These are phyloP conservation scores for Drosophila mimica DNA, from an alignment of 2,888 invertebrate genomes.

Conservation along the genomic window DNA sequence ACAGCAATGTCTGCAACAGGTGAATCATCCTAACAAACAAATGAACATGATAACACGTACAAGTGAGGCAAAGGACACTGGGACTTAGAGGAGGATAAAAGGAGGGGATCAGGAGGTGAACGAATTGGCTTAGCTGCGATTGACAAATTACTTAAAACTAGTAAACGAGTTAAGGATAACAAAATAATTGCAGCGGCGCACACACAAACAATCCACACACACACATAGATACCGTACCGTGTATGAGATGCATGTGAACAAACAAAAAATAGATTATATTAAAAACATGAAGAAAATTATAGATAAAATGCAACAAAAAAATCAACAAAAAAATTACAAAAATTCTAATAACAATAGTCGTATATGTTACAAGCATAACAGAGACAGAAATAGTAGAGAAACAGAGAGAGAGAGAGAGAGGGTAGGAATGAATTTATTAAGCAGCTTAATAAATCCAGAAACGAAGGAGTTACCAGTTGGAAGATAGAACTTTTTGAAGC, in stretches of 20 bases:
- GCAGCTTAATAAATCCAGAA: conserved; percentile 71
- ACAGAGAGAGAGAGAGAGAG: conserved; percentile 9
- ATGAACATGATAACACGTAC: conserved; percentile 54
- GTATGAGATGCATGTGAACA: conserved; percentile 38
- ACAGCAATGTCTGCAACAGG: conserved; percentile 47
- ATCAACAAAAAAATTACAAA: conserved; percentile 30
- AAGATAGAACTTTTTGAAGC: conserved; percentile 63
- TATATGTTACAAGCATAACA: conserved; percentile 41
- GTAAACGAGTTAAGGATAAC: conserved; percentile 44
- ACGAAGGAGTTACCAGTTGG: conserved; percentile 45
- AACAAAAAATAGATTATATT: conserved; percentile 47
- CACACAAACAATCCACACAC: conserved; percentile 40
- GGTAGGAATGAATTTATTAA: conserved; percentile 70
- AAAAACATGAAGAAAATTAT: conserved; percentile 22
- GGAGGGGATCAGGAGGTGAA: conserved; percentile 23
- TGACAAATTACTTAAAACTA: conserved; percentile 61
- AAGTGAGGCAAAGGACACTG: conserved; percentile 40
- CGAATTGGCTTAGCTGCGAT: conserved; percentile 37
- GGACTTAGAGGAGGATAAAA: conserved; percentile 31
- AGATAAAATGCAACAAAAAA: conserved; percentile 27
- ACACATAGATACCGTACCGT: conserved; percentile 27
- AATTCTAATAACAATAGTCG: conserved; percentile 68
- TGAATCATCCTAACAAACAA: conserved; percentile 46
- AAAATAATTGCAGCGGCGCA: conserved; percentile 40
- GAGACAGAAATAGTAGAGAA: conserved; percentile 30